phyloP scores from a whole-genome alignment of 2,888 invertebrate species.

The Dynastes maya region DNA sequence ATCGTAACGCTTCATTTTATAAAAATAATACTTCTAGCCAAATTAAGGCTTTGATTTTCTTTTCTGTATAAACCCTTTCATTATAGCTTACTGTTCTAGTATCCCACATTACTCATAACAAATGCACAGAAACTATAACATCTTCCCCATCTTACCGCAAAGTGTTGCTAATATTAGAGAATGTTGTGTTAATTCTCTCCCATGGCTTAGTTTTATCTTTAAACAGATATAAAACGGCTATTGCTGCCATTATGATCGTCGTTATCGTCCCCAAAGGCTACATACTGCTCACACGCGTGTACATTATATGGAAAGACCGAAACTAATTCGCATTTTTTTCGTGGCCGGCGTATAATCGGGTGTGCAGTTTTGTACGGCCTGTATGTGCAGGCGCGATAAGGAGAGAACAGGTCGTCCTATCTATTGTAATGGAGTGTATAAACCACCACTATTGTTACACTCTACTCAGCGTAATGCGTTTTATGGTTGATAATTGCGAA shows the following conservation, averaged over 20 bases:
- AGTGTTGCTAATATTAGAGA: not conserved
- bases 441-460: conserved; percentile 29
- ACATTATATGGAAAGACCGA: conserved; percentile 18
- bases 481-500: conserved; percentile 40
- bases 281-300: conserved; percentile 4
- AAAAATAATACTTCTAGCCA: too few relatives aligned
- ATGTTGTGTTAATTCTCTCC: conserved; percentile 1
- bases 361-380: not conserved
- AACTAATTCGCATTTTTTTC: conserved; percentile 33
- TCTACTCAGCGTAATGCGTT: conserved; percentile 20
- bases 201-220: conserved; percentile 4
- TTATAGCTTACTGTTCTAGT: too few relatives aligned
- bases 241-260: conserved; percentile 4
- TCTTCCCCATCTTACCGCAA: not conserved
- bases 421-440: conserved; percentile 37
- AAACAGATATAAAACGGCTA: conserved; percentile 3
- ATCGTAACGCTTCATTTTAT: too few relatives aligned
- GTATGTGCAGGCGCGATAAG: not conserved
- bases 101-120: too few relatives aligned
- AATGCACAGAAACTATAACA: too few relatives aligned
- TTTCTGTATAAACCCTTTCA: too few relatives aligned
- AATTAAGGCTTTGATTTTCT: too few relatives aligned
- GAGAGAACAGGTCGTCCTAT: not conserved
- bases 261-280: conserved; percentile 37
- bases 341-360: conserved; percentile 5